These are phyloP conservation scores for Huso huso DNA, from an alignment of 2,797 vertebrate species.

Conservation along the genomic window DNA sequence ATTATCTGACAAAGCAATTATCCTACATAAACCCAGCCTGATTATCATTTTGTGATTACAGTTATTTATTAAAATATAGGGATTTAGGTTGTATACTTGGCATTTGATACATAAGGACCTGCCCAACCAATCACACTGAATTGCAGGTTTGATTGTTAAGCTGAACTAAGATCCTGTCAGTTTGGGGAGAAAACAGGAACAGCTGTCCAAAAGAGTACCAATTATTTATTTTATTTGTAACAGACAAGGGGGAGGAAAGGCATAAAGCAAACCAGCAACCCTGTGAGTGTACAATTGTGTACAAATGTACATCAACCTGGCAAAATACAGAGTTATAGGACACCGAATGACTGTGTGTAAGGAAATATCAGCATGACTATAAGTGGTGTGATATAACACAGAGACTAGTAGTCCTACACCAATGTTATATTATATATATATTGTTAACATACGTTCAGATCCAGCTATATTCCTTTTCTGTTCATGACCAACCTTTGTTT, in stretches of 20 bases:
- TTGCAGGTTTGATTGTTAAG: background rate
- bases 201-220: background rate
- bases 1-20: background rate
- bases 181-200: background rate
- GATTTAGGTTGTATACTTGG: background rate
- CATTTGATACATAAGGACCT: background rate
- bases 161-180: background rate
- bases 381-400: too few relatives aligned
- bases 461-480: too few relatives aligned
- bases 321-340: too few relatives aligned
- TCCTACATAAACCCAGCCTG: background rate
- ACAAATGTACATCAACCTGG: background rate
- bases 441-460: too few relatives aligned
- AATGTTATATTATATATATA: too few relatives aligned
- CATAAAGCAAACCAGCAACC: background rate
- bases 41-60: background rate
- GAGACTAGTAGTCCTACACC: too few relatives aligned
- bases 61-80: background rate
- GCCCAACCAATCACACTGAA: background rate
- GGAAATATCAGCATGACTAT: too few relatives aligned
- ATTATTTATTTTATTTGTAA: background rate
- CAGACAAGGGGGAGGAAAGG: too few relatives aligned
- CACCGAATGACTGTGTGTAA: too few relatives aligned
- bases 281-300: background rate
- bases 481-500: too few relatives aligned